Base-by-base conservation (phyloP, 2,797 vertebrate genomes). In the Rallus crepitans region DNA sequence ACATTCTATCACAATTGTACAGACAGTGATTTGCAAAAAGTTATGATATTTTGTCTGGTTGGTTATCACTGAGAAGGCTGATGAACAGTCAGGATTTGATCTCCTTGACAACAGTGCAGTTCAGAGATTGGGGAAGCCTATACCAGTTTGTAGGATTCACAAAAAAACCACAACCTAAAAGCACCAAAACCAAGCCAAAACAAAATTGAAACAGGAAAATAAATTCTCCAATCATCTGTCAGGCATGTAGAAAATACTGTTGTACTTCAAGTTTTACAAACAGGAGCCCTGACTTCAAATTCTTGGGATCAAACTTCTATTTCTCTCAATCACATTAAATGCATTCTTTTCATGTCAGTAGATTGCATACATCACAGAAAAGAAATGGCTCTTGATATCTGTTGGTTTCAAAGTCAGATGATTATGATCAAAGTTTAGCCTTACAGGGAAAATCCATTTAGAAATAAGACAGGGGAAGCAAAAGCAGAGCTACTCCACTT, bases 401-500 rank as follows among this genome's bases (percentile, higher is more conserved):
- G 45, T 52, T 0, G 7, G 27, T 88, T 97, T 96, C 66, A 81
- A 92, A 91, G 77, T 92, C 77, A 90, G 92, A 64, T 90, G 71
- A 77, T 90, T 94, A 89, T 45, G 77, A 88, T 89, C 65, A 97
- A 96, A 95, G 52, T 87, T 80, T 88, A 89, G 40, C 75, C 94
- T 97, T 92, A 91, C 37, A 87, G 48, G 82, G 64, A 94, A 96
- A 97, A 96, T 52, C 71, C 91, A 93, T 94, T 73, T 94, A 75
- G 47, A 94, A 93, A 45, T 47, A 70, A 18, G 82, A 76, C 0
- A 2, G 65, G 78, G 88, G 53, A 86, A 92, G 66, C 12, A 76
- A 53, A 5, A 90, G 28, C 60, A 89, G 63, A 87, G 68, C 42
- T 82, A 66, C 20, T 80, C 28, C 42, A 57, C 66, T 84, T 93